Percentiles rank a stretch among this genome's conserved stretches.
phyloP scores from a whole-genome alignment of 2,113 vertebrate genomes.

The Odontophorus gujanensis region DNA sequence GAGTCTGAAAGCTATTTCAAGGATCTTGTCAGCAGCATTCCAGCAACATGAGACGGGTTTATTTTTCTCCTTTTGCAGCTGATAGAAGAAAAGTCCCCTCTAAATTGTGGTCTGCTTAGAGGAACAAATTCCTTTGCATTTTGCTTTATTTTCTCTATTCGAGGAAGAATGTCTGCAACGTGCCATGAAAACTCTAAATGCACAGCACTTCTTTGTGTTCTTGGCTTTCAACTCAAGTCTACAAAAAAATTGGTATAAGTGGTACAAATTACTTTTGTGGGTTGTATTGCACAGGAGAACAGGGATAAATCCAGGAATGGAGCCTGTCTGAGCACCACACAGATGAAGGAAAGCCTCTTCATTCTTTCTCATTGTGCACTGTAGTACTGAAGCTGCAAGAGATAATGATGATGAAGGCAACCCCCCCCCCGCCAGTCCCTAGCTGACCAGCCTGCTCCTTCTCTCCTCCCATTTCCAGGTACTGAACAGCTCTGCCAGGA shows the following conservation, averaged over 20 bases:
- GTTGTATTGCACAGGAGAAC: not conserved
- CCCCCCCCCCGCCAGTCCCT: not conserved
- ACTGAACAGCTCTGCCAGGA: not conserved
- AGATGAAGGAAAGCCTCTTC: rapidly evolving
- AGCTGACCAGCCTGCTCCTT: not conserved
- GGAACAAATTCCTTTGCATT: not conserved
- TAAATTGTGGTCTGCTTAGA: not conserved
- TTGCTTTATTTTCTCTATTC: not conserved
- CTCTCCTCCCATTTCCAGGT: rapidly evolving
- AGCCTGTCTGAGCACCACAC: not conserved
- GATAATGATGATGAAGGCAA: not conserved
- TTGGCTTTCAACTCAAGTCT: not conserved
- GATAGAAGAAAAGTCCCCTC: not conserved
- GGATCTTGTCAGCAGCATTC: not conserved
- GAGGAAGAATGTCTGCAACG: not conserved
- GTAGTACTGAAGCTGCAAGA: not conserved
- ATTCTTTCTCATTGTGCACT: not conserved
- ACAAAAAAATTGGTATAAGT: not conserved
- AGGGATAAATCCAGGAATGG: not conserved
- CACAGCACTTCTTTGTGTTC: not conserved
- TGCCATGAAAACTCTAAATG: not conserved
- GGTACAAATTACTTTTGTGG: not conserved
- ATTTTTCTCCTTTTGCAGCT: not conserved
- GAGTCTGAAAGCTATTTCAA: not conserved
- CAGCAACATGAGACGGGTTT: not conserved